Conservation (phyloP, 2,888 invertebrate genomes). For the Synanthedon andrenaeformis region DNA sequence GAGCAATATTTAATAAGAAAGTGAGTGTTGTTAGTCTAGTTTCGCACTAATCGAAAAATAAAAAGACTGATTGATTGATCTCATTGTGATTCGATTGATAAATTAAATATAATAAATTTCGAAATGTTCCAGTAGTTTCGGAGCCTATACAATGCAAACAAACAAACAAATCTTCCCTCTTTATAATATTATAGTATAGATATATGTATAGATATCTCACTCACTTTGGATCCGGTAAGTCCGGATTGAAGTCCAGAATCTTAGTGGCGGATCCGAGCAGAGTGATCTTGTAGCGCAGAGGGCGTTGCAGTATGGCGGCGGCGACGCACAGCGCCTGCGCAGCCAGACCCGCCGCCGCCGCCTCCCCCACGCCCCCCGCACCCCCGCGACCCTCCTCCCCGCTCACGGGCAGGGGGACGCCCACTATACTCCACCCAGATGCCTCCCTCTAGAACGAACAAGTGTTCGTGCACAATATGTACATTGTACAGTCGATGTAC, state of each 20-base stretch:
- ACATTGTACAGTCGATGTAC: too few relatives aligned
- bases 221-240: constrained; percentile 56
- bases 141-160: too few relatives aligned
- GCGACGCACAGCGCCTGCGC: constrained; percentile 87
- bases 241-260: constrained; percentile 80
- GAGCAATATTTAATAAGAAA: too few relatives aligned
- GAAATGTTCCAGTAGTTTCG: too few relatives aligned
- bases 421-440: constrained; percentile 41
- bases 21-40: too few relatives aligned
- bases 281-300: constrained; percentile 85
- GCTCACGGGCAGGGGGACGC: constrained; percentile 43
- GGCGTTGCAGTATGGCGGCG: constrained; percentile 85
- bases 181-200: too few relatives aligned
- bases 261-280: constrained; percentile 86
- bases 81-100: too few relatives aligned
- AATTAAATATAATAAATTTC: too few relatives aligned
- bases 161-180: too few relatives aligned
- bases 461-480: not conserved
- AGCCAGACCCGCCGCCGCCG: constrained; percentile 89
- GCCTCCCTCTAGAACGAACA: constrained; percentile 26
- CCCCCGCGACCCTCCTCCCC: constrained; percentile 30
- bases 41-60: too few relatives aligned
- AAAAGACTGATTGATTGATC: too few relatives aligned
- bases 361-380: constrained; percentile 70
- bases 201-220: too few relatives aligned